A percentile compares a stretch with the other conserved stretches of the same genome.
Evolutionary conservation across 2,113 vertebrate genomes (phyloP).

Genomic region (Zosterops lateralis): DNA sequence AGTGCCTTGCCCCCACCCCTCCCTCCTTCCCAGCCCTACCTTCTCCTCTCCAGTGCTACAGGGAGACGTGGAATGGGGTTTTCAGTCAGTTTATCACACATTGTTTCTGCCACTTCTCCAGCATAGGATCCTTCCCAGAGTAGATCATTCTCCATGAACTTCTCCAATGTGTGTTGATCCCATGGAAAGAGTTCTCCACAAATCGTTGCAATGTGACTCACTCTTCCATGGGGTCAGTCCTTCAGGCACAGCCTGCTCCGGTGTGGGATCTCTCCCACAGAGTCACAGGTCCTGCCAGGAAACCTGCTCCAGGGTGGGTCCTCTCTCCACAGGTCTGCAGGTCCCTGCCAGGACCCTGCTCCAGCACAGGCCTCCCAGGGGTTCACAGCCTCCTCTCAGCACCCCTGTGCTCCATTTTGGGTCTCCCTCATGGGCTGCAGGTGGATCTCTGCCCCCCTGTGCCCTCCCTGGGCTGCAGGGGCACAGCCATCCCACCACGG

Average conservation of each 20-base stretch:
- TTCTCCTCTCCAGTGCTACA: background rate
- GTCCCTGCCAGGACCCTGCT: background rate
- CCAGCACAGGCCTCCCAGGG: background rate
- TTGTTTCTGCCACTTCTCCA: background rate
- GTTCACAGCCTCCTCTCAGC: background rate
- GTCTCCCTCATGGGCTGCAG: background rate
- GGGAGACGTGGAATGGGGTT: background rate
- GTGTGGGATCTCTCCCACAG: background rate
- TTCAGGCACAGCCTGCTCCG: background rate
- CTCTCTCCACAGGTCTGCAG: background rate
- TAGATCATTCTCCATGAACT: background rate
- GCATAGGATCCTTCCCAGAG: background rate
- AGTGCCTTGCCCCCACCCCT: background rate
- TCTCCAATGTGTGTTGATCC: background rate
- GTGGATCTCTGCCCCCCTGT: background rate
- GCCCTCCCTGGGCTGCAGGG: background rate
- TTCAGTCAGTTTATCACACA: background rate
- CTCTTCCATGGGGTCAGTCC: background rate
- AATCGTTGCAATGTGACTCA: rapidly evolving
- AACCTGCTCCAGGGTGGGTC: background rate
- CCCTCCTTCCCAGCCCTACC: background rate
- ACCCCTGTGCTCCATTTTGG: rapidly evolving
- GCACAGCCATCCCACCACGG: background rate
- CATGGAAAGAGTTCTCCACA: background rate
- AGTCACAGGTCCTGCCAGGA: background rate